A percentile compares a stretch with the other conserved stretches of the same genome.
These are phyloP conservation scores for Tachycineta bicolor DNA, from an alignment of 2,113 vertebrate genomes.

Conservation along the genomic window DNA sequence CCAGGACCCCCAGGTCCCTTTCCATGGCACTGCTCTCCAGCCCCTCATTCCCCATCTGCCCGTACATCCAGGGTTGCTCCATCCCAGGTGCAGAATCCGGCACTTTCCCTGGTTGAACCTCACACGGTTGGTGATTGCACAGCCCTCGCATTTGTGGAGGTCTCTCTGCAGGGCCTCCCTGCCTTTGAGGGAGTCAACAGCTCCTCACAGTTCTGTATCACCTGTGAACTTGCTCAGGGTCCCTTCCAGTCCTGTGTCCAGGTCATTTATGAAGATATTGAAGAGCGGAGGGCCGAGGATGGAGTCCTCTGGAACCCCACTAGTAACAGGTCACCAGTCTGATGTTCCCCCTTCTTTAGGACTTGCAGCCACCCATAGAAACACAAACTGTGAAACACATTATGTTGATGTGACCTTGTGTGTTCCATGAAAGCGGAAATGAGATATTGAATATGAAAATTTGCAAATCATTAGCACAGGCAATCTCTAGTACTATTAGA, in stretches of 20 bases:
- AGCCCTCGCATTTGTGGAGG: background rate
- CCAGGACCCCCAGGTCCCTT: background rate
- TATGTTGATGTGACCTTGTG: background rate
- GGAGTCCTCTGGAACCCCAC: background rate
- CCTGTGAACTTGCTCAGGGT: background rate
- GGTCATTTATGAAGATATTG: background rate
- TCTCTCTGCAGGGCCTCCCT: background rate
- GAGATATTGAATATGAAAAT: background rate
- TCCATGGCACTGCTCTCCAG: background rate
- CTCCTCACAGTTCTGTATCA: background rate
- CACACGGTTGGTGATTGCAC: background rate
- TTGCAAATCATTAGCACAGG: background rate
- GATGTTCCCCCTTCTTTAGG: background rate
- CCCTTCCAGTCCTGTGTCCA: background rate
- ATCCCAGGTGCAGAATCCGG: background rate
- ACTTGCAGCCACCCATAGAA: background rate
- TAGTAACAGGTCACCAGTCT: background rate
- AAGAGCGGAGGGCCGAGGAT: fast-evolving
- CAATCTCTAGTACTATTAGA: background rate
- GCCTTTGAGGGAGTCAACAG: fast-evolving
- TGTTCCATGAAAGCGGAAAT: background rate
- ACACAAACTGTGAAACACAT: background rate
- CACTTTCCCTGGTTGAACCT: background rate
- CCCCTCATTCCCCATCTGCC: background rate
- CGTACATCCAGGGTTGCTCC: background rate